Evolutionary conservation across 2,888 invertebrate species (phyloP).

Genomic region (Agonopterix alstromeriana): DNA sequence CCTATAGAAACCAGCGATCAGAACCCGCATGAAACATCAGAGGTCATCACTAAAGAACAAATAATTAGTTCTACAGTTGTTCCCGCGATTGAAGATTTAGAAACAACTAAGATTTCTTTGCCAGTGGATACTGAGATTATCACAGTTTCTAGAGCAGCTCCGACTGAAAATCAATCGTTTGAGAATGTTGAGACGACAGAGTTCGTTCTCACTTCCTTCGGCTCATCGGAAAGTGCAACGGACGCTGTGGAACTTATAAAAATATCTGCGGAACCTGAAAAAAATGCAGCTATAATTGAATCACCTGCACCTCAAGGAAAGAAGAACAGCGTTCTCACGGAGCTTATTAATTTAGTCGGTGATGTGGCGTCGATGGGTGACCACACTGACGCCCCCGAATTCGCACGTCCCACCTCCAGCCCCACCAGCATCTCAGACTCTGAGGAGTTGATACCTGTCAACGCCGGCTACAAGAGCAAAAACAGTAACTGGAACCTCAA

Average conservation of each 20-base stretch:
- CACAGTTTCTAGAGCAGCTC: slow-evolving; percentile 30
- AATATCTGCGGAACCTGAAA: slow-evolving; percentile 39
- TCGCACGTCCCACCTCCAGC: slow-evolving; percentile 8
- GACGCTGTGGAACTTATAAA: slow-evolving; percentile 58
- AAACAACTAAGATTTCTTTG: slow-evolving; percentile 28
- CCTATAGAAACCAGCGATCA: slow-evolving; percentile 66
- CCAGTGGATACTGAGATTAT: slow-evolving; percentile 35
- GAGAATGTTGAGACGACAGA: slow-evolving; percentile 61
- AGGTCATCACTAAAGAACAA: slow-evolving; percentile 39
- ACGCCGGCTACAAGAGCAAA: slow-evolving; percentile 64
- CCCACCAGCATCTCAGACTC: slow-evolving; percentile 51
- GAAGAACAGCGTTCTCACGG: slow-evolving; percentile 46
- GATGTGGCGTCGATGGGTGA: slow-evolving; percentile 67
- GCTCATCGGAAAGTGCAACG: slow-evolving; percentile 53
- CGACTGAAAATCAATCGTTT: slow-evolving; percentile 31
- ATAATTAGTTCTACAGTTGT: slow-evolving; percentile 32
- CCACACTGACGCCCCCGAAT: slow-evolving; percentile 37
- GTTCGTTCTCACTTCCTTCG: slow-evolving; percentile 46
- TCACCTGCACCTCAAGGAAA: slow-evolving; percentile 25
- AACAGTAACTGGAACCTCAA: slow-evolving; percentile 63
- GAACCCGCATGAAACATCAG: slow-evolving; percentile 52
- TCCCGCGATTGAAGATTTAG: slow-evolving; percentile 12
- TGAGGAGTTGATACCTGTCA: slow-evolving; percentile 63
- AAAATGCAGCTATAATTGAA: slow-evolving; percentile 48
- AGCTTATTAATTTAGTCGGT: slow-evolving; percentile 60